Base-by-base conservation (phyloP, 1,140 invertebrate genomes). In the Yoshiicerus persimilis region DNA sequence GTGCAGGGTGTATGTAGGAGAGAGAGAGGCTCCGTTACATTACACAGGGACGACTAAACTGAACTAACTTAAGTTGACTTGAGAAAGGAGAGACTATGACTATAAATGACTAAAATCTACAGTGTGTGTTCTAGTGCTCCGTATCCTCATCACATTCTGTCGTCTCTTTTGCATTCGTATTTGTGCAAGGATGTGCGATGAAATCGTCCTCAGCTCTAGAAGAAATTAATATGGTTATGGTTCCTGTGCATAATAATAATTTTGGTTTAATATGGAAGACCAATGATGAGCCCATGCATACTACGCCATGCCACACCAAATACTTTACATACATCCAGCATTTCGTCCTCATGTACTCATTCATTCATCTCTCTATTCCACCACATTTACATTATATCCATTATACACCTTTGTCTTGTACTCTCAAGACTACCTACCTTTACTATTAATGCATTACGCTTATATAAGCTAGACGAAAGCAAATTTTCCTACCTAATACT, bases 221-320 rank as follows among this genome's bases (percentile, higher is more conserved):
- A 83, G 87, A 88, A 88, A 88, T 88, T 88, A 88, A 88, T 88
- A 88, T 88, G 87, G 87, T 84, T 84, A 88, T 88, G 80, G 77
- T 84, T 62, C 80, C 56, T 39, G 64, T 88, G 87, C 87, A 88
- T 88, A 84, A 88, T 87, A 87, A 87, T 88, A 84, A 88, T 88
- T 88, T 80, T 80, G 75, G 75, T 80, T 80, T 88, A 62, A 85
- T 88, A 88, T 88, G 87, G 83, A 62, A 88, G 87, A 84, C 87
- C 84, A 84, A 88, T 88, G 80, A 88, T 88, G 87, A 88, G 84
- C 47, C 86, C 62, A 38, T 70, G 34, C 83, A 84, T 47, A 62
- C 25, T 39, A 23, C 13, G 10, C 10, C 77, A 83, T 66, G 10
- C 23, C 23, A 62, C n/a, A 11, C 56, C 20, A 62, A 6, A 62